Conservation (phyloP, 2,797 vertebrate species). For the Stomatorhinus walkeri region DNA sequence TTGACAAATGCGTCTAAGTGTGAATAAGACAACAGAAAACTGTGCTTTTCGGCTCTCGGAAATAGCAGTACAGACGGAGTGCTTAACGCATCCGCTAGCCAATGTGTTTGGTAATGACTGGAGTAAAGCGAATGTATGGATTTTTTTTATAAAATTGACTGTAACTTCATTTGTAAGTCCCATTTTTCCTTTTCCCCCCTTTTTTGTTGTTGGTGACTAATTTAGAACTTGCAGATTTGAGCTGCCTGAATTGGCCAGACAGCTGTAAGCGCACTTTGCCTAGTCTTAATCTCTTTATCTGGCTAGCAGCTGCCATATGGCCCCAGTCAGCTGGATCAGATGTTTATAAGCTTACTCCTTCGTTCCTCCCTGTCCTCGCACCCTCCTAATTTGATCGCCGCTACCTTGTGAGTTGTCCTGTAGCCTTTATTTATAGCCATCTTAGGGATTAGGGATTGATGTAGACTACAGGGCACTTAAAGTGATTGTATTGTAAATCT, state of each 20-base stretch:
- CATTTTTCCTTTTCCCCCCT: constrained; percentile 36
- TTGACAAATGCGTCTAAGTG: background rate
- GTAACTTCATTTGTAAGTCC: constrained; percentile 50
- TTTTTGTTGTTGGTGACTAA: constrained; percentile 77
- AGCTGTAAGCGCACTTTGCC: constrained; percentile 99
- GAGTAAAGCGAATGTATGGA: background rate
- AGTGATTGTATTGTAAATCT: constrained; percentile 99
- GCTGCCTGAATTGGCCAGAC: constrained; percentile 99
- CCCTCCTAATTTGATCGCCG: constrained; percentile 90
- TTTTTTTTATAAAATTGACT: constrained; percentile 31
- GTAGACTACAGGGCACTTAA: constrained; percentile 98
- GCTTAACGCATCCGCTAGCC: background rate
- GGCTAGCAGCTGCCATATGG: constrained; percentile 99
- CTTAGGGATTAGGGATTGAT: constrained; percentile 99
- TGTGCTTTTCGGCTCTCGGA: constrained; percentile 4
- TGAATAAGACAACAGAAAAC: background rate
- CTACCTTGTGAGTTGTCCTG: constrained; percentile 88
- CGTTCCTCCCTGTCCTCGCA: constrained; percentile 82
- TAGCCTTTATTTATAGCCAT: constrained; percentile 99
- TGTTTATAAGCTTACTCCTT: constrained; percentile 99
- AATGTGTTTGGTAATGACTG: background rate
- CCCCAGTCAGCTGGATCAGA: constrained; percentile 99
- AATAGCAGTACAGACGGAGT: background rate
- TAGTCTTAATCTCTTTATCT: constrained; percentile 99
- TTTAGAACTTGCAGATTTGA: constrained; percentile 99